Evolutionary conservation across 2,888 invertebrate genomes (phyloP), one percentile per base, ranked within the genome.

Genomic region (Pandemis heparana): DNA sequence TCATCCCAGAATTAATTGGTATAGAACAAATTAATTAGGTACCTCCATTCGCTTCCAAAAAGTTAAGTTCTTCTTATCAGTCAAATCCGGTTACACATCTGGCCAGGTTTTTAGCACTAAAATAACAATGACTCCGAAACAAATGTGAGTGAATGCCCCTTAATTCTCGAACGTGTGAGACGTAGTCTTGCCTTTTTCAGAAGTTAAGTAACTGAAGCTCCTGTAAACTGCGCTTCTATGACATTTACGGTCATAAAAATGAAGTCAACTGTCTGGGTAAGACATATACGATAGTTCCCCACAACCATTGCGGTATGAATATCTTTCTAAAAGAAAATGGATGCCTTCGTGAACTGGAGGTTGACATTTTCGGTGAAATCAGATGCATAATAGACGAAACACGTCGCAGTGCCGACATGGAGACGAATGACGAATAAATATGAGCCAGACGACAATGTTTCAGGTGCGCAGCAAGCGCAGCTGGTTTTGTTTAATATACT

Each of bases 151-250:
- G 79, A 79, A 78, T 75, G 75, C 73, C 75, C 78, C 80, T 74
- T 79, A 81, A 82, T 81, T 82, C 81, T 71, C 65, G 65, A 74
- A 68, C 75, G 77, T 76, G 74, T 75, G 75, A 75, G 76, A 73
- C 65, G 63, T 53, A 41, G 39, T 18, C 56, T 56, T 68, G 71
- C 71, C 68, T 63, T 75, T 71, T 71, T 67, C 56, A 68, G 51
- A 59, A 73, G 68, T 59, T 64, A 68, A 68, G 74, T 64, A 39
- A 66, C 63, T 51, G 59, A 39, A 70, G 71, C 68, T 68, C 64
- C 75, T 74, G 69, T 62, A 10, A 77, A 79, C 70, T 80, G 79
- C 79, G 78, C 67, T 79, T 77, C 72, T 78, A 71, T 79, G 77
- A 78, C 78, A 72, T 76, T 74, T 71, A 80, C 80, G 80, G 43